phyloP scores from a whole-genome alignment of 2,888 invertebrate genomes.

The Venusia cambrica region DNA sequence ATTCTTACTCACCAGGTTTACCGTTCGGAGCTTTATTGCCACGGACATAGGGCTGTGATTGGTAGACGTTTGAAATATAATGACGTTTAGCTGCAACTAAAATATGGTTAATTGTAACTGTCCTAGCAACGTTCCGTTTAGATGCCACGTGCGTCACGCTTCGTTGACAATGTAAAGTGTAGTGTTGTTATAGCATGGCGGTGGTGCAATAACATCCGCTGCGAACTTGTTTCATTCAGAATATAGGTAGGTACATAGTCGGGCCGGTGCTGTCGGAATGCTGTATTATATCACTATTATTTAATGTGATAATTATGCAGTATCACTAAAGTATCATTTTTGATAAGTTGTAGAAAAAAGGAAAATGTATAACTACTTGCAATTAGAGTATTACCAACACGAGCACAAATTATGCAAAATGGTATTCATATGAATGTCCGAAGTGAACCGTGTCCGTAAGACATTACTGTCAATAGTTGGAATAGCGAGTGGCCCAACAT shows the following conservation, averaged over 20 bases:
- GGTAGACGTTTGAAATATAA: constrained; percentile 7
- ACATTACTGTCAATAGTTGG: no score
- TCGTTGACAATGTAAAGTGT: constrained; percentile 43
- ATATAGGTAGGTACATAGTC: constrained; percentile 4
- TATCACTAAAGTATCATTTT: no score
- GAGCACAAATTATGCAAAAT: no score
- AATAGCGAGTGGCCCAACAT: no score
- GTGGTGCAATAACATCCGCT: constrained; percentile 50
- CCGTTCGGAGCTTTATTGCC: neutral
- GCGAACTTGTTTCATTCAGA: constrained; percentile 32
- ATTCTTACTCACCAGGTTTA: constrained; percentile 35
- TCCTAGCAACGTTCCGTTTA: constrained; percentile 30
- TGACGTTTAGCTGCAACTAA: constrained; percentile 30
- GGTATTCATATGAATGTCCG: no score
- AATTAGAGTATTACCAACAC: no score
- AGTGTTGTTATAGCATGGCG: constrained; percentile 53
- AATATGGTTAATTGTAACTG: constrained; percentile 28
- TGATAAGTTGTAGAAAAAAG: no score
- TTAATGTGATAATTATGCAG: no score
- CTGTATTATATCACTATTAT: no score
- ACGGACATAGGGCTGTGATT: constrained; percentile 16
- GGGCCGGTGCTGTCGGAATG: no score
- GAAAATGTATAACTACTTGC: no score
- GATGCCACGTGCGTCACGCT: constrained; percentile 54
- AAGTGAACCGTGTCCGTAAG: no score